phyloP scores from a whole-genome alignment of 2,888 invertebrate species.

The Drosophila rellima region DNA sequence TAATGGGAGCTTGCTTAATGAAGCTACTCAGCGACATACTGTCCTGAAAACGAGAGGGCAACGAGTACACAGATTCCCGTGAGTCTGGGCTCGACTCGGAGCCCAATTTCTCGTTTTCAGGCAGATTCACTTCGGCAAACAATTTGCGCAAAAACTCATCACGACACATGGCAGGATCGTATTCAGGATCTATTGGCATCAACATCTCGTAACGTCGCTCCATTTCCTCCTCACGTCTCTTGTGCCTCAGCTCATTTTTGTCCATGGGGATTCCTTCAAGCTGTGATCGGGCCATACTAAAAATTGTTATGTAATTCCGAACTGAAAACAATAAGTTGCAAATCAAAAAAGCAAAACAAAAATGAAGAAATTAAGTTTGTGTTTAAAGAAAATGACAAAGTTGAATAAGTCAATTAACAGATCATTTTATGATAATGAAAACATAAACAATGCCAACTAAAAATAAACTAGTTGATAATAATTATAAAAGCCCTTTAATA shows the following conservation, averaged over 20 bases:
- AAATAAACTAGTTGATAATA: too few relatives aligned
- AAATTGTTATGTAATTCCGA: not conserved
- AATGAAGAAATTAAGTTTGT: not conserved
- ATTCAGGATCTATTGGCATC: conserved; percentile 26
- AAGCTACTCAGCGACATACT: not conserved
- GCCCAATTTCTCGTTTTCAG: not conserved
- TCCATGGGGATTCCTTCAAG: not conserved
- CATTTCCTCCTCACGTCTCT: not conserved
- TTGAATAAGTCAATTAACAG: not conserved
- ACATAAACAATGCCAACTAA: conserved; percentile 5
- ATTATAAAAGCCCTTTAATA: too few relatives aligned
- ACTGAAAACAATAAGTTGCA: not conserved
- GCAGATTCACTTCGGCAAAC: conserved; percentile 28
- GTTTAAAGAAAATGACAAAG: not conserved
- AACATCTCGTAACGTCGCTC: conserved; percentile 24
- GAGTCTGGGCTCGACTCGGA: not conserved
- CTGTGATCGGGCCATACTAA: not conserved
- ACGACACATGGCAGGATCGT: conserved; percentile 37
- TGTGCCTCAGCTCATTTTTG: not conserved
- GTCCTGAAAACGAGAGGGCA: not conserved
- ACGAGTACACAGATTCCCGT: not conserved
- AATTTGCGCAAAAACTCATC: conserved; percentile 40
- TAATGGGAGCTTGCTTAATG: not conserved
- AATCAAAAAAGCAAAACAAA: conserved; percentile 2
- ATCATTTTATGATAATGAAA: not conserved